Percentiles rank a stretch among this genome's conserved stretches.
Evolutionary conservation across 1,140 invertebrate species (phyloP).

Genomic region (Tyrophagus putrescentiae): DNA sequence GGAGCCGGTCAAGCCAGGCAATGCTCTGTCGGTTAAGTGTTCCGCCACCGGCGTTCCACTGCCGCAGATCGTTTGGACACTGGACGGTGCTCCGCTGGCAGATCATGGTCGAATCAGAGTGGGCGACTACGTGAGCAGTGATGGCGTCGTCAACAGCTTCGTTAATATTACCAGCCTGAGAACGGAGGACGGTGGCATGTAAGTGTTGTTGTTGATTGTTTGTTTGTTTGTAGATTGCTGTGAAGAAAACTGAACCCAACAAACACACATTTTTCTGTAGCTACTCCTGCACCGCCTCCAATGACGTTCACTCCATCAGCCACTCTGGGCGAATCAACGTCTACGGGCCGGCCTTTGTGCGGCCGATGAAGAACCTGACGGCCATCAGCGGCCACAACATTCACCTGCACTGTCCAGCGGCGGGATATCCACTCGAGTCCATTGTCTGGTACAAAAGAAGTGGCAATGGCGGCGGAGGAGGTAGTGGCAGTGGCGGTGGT

Average conservation of each 20-base stretch:
- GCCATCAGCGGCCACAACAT: constrained; percentile 71
- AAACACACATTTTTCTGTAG: neutral
- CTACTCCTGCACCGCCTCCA: constrained; percentile 69
- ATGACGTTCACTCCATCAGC: constrained; percentile 54
- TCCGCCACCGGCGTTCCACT: constrained; percentile 62
- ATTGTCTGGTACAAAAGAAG: constrained; percentile 57
- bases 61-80: constrained; percentile 72
- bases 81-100: constrained; percentile 49
- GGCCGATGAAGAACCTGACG: constrained; percentile 75
- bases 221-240: neutral
- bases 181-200: constrained; percentile 79
- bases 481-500: neutral
- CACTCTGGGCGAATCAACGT: constrained; percentile 76
- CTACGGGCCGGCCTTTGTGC: constrained; percentile 64
- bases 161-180: constrained; percentile 61
- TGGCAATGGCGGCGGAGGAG: no score
- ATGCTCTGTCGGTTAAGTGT: constrained; percentile 67
- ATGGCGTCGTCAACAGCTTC: constrained; percentile 83
- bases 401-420: constrained; percentile 76
- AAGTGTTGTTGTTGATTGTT: constrained; percentile 31
- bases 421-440: constrained; percentile 73
- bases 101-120: constrained; percentile 35
- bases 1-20: constrained; percentile 64
- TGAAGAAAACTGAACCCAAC: neutral
- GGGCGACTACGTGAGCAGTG: constrained; percentile 73